Evolutionary conservation across 2,888 invertebrate species (phyloP).

Genomic region (Hirtodrosophila trivittata): DNA sequence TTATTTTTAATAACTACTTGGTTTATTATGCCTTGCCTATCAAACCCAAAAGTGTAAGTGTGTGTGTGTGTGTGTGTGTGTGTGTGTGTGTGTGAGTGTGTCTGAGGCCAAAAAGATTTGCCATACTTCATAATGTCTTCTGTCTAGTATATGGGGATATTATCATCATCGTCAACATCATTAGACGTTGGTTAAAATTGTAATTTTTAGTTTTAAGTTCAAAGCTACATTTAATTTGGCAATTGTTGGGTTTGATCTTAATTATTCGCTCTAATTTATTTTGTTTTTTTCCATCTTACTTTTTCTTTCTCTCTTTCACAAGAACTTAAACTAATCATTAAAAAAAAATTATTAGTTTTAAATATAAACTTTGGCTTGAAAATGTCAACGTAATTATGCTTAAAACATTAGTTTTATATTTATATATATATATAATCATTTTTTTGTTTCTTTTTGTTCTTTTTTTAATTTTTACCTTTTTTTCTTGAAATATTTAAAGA

Average conservation of each 20-base stretch:
- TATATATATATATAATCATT: conserved; percentile 27
- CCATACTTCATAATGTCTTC: conserved; percentile 46
- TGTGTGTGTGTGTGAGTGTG: conserved; percentile 24
- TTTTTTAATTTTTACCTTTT: conserved; percentile 2
- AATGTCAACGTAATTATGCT: conserved; percentile 76
- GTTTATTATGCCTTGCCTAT: conserved; percentile 61
- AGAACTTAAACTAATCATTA: conserved; percentile 64
- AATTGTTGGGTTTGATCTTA: conserved; percentile 83
- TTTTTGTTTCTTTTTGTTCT: conserved; percentile 19
- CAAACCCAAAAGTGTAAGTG: conserved; percentile 67
- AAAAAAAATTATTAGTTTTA: conserved; percentile 59
- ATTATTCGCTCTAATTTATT: conserved; percentile 42
- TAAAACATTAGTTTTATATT: conserved; percentile 53
- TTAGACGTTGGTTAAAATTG: conserved; percentile 45
- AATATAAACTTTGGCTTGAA: conserved; percentile 82
- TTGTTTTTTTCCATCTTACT: conserved; percentile 21
- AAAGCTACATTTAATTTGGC: conserved; percentile 84
- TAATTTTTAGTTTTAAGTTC: conserved; percentile 75
- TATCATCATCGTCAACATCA: conserved; percentile 45
- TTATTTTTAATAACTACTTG: conserved; percentile 66
- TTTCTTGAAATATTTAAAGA: conserved; percentile 39
- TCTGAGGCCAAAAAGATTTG: conserved; percentile 64
- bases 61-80: conserved; percentile 18
- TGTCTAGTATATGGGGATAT: neutral
- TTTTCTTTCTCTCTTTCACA: conserved; percentile 41